phyloP scores from a whole-genome alignment of 2,797 vertebrate species.

The Pangasius krempfi region DNA sequence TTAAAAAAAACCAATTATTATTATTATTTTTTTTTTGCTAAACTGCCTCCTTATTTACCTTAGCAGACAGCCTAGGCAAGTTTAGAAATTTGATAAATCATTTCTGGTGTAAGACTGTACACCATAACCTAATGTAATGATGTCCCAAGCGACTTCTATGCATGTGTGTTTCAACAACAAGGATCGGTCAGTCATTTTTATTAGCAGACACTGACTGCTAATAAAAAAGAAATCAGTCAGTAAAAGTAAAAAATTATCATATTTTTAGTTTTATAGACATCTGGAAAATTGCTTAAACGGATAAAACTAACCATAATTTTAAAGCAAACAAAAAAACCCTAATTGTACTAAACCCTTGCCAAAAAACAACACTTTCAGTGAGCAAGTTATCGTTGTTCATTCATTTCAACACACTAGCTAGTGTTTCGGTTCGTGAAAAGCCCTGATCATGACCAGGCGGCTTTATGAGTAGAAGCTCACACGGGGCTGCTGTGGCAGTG shows the following conservation, averaged over 20 bases:
- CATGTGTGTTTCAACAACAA: background rate
- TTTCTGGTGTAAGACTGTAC: background rate
- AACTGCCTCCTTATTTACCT: background rate
- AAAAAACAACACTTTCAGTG: background rate
- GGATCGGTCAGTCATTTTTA: background rate
- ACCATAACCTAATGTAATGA: background rate
- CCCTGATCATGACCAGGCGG: background rate
- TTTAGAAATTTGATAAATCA: background rate
- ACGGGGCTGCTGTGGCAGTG: background rate
- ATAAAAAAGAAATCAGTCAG: background rate
- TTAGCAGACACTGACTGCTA: background rate
- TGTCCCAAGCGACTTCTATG: background rate
- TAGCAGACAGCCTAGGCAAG: background rate
- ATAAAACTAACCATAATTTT: background rate
- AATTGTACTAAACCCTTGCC: background rate
- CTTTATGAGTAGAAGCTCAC: background rate
- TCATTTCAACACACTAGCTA: constrained; percentile 1
- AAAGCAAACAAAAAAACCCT: background rate
- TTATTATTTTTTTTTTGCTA: background rate
- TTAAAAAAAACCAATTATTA: too few species aligned
- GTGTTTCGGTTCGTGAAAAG: background rate
- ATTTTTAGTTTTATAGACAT: background rate
- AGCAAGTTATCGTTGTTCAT: background rate
- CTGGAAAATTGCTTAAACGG: background rate
- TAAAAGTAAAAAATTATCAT: background rate